Evolutionary conservation across 2,888 invertebrate genomes (phyloP), one percentile per base, ranked within the genome.

Genomic region (Charanyca ferruginea): DNA sequence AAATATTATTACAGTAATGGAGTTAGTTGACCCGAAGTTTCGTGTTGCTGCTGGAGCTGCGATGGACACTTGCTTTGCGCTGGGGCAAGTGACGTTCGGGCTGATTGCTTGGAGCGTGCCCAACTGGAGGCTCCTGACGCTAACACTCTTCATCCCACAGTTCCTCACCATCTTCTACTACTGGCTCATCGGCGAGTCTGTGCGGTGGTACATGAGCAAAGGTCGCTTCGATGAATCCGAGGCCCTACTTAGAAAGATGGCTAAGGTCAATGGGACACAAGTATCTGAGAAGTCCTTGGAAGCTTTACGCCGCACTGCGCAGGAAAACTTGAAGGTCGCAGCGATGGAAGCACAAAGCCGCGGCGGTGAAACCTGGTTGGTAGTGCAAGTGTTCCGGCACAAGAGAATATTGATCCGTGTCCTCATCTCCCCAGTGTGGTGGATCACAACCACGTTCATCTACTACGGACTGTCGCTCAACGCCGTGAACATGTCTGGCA

Each of bases 141-240:
- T 97, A 22, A 93, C 96, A 2, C 91, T 97, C 18, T 98, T 98
- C 84, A 89, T 96, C 0, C 98, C 98, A 0, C 96, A 97, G 13
- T 87, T 97, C 13, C 83, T 97, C 0, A 96, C 97, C 38, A 85
- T 98, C 28, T 87, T 95, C 9, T 97, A 97, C 83, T 96, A 96
- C 76, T 97, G 97, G 96, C 83, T 97, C 11, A 91, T 97, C 64
- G 96, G 97, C 0, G 97, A 97, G 89, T 97, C 97, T 3, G 95
- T 97, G 1, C 95, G 98, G 63, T 98, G 98, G 98, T 95, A 97
- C 54, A 91, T 98, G 76, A 97, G 97, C 61, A 97, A 97, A 84
- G 96, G 96, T 1, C 95, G 96, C 55, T 96, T 96, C 65, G 96
- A 96, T 18, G 96, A 97, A 73, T 97, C 97, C 0, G 96, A 96